phyloP scores from a whole-genome alignment of 2,113 vertebrate species.

The Triplophysa rosa region DNA sequence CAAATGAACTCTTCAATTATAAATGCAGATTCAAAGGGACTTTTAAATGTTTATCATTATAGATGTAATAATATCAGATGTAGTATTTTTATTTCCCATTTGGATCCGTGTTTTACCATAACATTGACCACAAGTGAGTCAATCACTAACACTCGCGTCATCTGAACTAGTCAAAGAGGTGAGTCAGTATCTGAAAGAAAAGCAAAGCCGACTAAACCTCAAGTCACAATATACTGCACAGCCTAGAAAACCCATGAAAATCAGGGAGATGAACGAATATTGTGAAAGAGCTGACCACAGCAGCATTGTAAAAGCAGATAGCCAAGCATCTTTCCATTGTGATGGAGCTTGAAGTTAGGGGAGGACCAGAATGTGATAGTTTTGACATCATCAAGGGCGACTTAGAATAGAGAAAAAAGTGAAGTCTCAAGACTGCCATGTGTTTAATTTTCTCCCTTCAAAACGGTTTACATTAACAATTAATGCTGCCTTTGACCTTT shows the following conservation, averaged over 20 bases:
- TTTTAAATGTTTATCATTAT: conserved; percentile 16
- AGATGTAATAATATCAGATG: conserved; percentile 1
- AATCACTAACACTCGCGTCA: conserved; percentile 21
- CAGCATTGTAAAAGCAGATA: conserved; percentile 2
- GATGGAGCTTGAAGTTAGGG: background rate
- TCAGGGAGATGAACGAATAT: conserved; percentile 5
- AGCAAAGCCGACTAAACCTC: conserved; percentile 1
- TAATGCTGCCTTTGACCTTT: conserved; percentile 68
- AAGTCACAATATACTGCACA: background rate
- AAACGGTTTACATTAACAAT: conserved; percentile 56
- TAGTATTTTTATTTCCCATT: conserved; percentile 3
- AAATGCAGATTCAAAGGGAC: conserved; percentile 4
- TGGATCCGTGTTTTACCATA: conserved; percentile 18
- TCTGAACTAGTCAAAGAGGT: conserved; percentile 8
- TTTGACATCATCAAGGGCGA: conserved; percentile 9
- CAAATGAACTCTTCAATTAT: conserved; percentile 2
- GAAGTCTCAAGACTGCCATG: conserved; percentile 32
- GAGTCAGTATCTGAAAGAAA: conserved; percentile 24
- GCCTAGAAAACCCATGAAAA: background rate
- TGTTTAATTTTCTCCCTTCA: conserved; percentile 41
- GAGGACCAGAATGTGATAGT: conserved; percentile 19
- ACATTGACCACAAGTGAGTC: conserved; percentile 23
- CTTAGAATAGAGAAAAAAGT: conserved; percentile 22
- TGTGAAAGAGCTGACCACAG: background rate
- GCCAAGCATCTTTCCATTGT: background rate